Conservation (phyloP, 2,113 vertebrate species). For the Corythornis madagascariensis region DNA sequence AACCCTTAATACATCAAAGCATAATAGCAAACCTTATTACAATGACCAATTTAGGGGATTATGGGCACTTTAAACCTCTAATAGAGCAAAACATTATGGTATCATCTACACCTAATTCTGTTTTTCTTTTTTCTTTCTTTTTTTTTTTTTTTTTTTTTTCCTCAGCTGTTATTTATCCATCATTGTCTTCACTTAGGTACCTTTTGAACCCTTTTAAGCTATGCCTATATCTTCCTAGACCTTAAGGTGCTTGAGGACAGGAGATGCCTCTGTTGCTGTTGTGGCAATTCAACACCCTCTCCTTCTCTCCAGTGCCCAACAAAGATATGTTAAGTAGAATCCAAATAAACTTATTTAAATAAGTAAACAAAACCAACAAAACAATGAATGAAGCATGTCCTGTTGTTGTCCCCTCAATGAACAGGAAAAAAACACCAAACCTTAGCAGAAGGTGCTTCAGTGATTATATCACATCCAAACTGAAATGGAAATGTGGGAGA, state of each 20-base stretch:
- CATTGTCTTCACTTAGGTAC: neutral
- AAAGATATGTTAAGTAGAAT: neutral
- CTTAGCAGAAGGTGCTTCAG: neutral
- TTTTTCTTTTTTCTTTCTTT: neutral
- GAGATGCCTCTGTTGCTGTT: neutral
- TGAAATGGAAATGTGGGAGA: neutral
- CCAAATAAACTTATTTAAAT: neutral
- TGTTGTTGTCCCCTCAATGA: no score
- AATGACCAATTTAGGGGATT: neutral
- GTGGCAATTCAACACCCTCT: neutral
- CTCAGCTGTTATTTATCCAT: neutral
- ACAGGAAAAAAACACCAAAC: neutral
- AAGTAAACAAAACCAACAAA: neutral
- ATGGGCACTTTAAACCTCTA: neutral
- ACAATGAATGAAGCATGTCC: neutral
- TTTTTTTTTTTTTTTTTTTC: neutral
- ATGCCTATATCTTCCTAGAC: neutral
- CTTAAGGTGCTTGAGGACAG: neutral
- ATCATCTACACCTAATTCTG: neutral
- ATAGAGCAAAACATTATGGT: accelerated
- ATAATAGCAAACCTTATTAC: neutral
- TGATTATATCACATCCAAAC: neutral
- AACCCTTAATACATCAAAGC: neutral
- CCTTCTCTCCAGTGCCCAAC: neutral
- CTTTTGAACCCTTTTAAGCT: neutral